Base-by-base conservation (phyloP, 2,113 vertebrate species). In the Morphnarchus princeps region DNA sequence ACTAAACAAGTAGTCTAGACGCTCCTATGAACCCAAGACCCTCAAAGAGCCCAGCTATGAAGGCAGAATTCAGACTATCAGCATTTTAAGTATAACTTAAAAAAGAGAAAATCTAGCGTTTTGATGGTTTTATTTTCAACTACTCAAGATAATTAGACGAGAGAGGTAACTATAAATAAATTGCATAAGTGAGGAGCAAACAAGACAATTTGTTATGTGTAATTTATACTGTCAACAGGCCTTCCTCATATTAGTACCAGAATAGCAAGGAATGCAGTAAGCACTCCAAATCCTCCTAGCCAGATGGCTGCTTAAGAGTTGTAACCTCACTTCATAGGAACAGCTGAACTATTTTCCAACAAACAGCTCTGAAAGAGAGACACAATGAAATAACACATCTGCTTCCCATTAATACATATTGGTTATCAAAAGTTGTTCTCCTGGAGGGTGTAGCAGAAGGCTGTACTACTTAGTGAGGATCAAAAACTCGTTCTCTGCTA, bases 191-290 rank as follows among this genome's bases (percentile, higher is more conserved):
- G 54, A 92, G 32, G 45, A 93, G 86, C 89, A 95, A 95, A 95
- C 63, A 90, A 86, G 67, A 84, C 67, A 81, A 89, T 91, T 92
- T 96, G 63, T 91, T 71, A 84, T 42, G n/a, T 49, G 71, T 36
- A 90, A 82, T 82, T 96, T 72, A 88, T 61, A 79, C 62, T 93
- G 93, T 95, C 87, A 96, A 74, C 80, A 77, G 72, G 59, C 47
- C 89, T 87, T 96, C 65, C 63, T 92, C 77, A 59, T 89, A 66
- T 80, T 87, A 95, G 55, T 83, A 94, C 91, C 83, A 89, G 89
- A 96, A 96, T 73, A 93, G 86, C 72, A 94, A 85, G 76, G 80
- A 96, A 94, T 81, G 80, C 80, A 66, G 58, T 24, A 90, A 87
- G 89, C 59, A 82, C 80, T 96, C 77, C 87, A 96, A 87, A 94